phyloP scores from a whole-genome alignment of 2,113 vertebrate species.

The Hyaena hyaena region DNA sequence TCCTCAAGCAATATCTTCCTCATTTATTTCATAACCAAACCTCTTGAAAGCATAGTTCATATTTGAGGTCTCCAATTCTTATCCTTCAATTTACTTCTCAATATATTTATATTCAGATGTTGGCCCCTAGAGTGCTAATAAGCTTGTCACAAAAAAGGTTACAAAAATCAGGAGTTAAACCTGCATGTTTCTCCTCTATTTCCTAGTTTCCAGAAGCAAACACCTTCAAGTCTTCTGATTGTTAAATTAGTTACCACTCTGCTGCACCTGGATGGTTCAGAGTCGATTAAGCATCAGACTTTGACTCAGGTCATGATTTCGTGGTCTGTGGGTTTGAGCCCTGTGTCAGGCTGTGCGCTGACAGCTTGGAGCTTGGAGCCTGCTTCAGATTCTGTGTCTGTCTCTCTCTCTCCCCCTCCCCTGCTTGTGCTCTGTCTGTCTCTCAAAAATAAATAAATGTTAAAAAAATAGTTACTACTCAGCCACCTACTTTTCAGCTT shows the following conservation, averaged over 20 bases:
- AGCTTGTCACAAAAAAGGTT: neutral
- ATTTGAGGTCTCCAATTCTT: neutral
- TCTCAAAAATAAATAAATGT: too few species aligned
- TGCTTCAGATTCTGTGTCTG: too few species aligned
- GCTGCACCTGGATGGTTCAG: too few species aligned
- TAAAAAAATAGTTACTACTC: neutral
- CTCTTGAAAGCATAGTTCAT: slow-evolving; percentile 8
- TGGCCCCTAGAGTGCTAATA: neutral
- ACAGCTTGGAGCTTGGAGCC: too few species aligned
- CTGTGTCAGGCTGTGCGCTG: too few species aligned
- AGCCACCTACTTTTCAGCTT: neutral
- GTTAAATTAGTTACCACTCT: neutral
- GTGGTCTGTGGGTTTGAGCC: too few species aligned
- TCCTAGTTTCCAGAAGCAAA: slow-evolving; percentile 14
- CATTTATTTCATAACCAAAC: slow-evolving; percentile 5
- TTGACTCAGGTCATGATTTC: too few species aligned
- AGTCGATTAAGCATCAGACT: too few species aligned
- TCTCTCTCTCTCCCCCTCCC: too few species aligned
- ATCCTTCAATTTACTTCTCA: neutral
- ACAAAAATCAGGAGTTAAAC: slow-evolving; percentile 3
- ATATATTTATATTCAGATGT: neutral
- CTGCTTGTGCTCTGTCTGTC: too few species aligned
- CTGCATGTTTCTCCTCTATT: neutral
- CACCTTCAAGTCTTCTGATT: neutral
- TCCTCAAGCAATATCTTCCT: neutral